phyloP scores from a whole-genome alignment of 2,797 vertebrate species.

The Girardinus metallicus region DNA sequence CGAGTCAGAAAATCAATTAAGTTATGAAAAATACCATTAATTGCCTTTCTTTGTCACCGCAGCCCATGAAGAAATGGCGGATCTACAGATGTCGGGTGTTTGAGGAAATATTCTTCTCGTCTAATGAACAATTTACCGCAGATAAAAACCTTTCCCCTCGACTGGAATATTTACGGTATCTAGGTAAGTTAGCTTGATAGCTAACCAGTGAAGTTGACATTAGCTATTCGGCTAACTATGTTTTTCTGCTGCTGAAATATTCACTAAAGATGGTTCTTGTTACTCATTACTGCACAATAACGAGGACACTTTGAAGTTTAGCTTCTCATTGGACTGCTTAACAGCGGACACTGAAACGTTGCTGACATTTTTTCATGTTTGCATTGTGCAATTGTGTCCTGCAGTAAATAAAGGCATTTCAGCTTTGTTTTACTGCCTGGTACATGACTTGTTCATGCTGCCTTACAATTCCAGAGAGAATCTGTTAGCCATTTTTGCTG shows the following conservation, averaged over 20 bases:
- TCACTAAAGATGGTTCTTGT: constrained; percentile 24
- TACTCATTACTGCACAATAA: constrained; percentile 16
- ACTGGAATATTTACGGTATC: constrained; percentile 67
- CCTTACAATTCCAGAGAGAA: constrained; percentile 35
- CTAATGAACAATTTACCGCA: constrained; percentile 30
- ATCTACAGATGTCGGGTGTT: constrained; percentile 59
- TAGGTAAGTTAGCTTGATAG: constrained; percentile 74
- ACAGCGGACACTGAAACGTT: background rate
- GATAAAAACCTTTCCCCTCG: constrained; percentile 30
- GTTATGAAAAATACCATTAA: constrained; percentile 88
- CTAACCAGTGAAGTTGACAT: constrained; percentile 65
- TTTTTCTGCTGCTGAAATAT: constrained; percentile 11
- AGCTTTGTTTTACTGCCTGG: constrained; percentile 21
- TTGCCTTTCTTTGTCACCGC: constrained; percentile 86
- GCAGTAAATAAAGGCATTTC: constrained; percentile 21
- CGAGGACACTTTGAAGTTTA: background rate
- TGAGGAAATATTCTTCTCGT: constrained; percentile 28
- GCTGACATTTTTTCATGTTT: background rate
- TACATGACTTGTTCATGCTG: constrained; percentile 21
- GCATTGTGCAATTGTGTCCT: constrained; percentile 13
- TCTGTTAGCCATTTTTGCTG: constrained; percentile 54
- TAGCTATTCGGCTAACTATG: constrained; percentile 58
- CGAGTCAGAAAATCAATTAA: constrained; percentile 86
- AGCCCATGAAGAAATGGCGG: constrained; percentile 82
- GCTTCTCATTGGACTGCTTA: fast-evolving